Base-by-base conservation (phyloP, 2,888 invertebrate genomes). In the Drosophila koepferae region DNA sequence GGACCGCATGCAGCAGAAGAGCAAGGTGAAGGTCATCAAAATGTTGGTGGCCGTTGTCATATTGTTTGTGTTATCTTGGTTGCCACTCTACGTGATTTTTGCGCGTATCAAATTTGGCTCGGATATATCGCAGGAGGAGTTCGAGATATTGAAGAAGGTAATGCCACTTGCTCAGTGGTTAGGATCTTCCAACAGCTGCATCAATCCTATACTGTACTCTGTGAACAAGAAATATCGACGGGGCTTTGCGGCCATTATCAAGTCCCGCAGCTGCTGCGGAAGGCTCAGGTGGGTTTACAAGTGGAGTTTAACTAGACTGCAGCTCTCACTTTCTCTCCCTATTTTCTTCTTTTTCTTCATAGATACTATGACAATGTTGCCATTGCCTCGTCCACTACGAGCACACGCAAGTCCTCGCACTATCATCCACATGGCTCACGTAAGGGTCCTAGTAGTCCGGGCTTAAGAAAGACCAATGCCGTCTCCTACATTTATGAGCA, bases 11-110 rank as follows among this genome's bases (percentile, higher is more conserved):
- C 97, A 98, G 92, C 97, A 98, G 90, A 97, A 97, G 93, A 98
- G 98, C 49, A 98, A 98, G 94, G 97, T 98, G 44, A 98, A 98
- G 93, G 98, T 98, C 49, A 96, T 98, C 28, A 98, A 98, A 94
- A 98, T 98, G 98, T 94, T 98, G 70, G 96, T 98, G 0, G 97
- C 96, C 20, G 98, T 98, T 41, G 98, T 98, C 23, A 96, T 98
- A 64, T 94, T 98, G n/a, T 98, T 98, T 92, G 97, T 98, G 0
- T 94, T 98, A 3, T 98, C 98, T 41, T 98, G 98, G 98, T 94
- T 98, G 90, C 98, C 98, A 0, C 94, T 98, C 43, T 98, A 98
- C 93, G 95, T 96, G 31, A 97, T 98, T 91, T 97, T 97, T 91
- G 96, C 98, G 0, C 94, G 97, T 83, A 96, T 98, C 86, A 98